These are phyloP conservation scores for Macrophya alboannulata DNA, from an alignment of 2,888 invertebrate genomes.

Conservation along the genomic window DNA sequence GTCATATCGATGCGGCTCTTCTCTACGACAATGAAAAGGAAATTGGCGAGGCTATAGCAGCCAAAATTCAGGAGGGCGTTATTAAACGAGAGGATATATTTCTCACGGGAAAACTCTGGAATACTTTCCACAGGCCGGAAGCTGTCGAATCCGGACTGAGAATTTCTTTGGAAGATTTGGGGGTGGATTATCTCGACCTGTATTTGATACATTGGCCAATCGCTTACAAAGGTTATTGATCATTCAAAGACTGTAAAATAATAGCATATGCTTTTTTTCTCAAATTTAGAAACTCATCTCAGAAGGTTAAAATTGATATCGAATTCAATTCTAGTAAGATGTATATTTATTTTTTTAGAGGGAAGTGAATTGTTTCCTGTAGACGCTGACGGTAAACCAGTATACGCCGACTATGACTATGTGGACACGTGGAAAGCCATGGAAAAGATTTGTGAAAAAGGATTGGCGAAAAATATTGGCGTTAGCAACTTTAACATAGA, in stretches of 20 bases:
- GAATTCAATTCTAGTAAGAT: background rate
- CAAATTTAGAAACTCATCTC: background rate
- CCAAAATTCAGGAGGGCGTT: constrained; percentile 85
- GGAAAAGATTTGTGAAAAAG: constrained; percentile 87
- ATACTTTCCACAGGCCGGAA: constrained; percentile 92
- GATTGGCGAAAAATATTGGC: constrained; percentile 88
- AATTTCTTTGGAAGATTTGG: constrained; percentile 86
- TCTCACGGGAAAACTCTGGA: constrained; percentile 88
- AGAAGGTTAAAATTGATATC: background rate
- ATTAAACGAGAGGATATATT: constrained; percentile 88
- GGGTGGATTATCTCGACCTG: constrained; percentile 90
- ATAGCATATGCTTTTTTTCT: background rate
- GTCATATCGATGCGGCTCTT: constrained; percentile 89
- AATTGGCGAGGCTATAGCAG: constrained; percentile 85
- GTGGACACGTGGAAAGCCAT: constrained; percentile 89
- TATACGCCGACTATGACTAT: constrained; percentile 87
- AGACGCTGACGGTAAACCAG: constrained; percentile 84
- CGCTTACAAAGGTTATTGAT: constrained; percentile 82
- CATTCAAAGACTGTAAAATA: background rate
- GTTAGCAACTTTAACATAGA: constrained; percentile 91
- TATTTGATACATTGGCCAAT: constrained; percentile 97
- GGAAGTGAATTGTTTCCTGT: constrained; percentile 85
- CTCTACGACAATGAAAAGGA: constrained; percentile 88
- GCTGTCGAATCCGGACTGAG: constrained; percentile 88
- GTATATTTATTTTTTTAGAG: constrained; percentile 80